Evolutionary conservation across 2,888 invertebrate species (phyloP), one percentile per base, ranked within the genome.

Genomic region (Drosophila paracracens): DNA sequence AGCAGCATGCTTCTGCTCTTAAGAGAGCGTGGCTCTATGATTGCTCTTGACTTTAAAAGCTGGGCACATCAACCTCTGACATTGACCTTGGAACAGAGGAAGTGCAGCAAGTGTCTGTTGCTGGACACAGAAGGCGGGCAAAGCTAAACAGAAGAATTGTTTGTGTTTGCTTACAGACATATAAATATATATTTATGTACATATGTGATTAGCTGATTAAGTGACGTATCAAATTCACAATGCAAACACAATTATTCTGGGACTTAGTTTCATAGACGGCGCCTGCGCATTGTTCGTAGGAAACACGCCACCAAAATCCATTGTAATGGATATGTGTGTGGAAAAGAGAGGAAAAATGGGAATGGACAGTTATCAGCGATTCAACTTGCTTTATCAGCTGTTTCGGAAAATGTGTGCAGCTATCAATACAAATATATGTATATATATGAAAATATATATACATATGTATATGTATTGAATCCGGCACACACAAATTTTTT

Each of bases 31-130:
- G 25, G 16, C 31, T 51, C 64, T 52, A 53, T 38, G 8, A 7
- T 4, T 36, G 36, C 61, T 56, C 57, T 65, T 54, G 11, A 21
- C 21, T 27, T 29, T 52, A 67, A 63, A 72, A 74, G 70, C 79
- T 86, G 83, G 27, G 25, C 60, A 50, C 13, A 40, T 13, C 21
- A 33, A 29, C 21, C 33, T 51, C 11, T 65, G 36, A 74, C 74
- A 81, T 71, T 88, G 88, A 81, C 86, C 86, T 87, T 88, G 83
- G 68, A 67, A 46, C 35, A 31, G 13, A 46, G 65, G 53, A 52
- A 74, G 48, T 66, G 82, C 82, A 81, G 74, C 82, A 79, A 72
- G 79, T 75, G 82, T 59, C 60, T 43, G 64, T 16, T 21, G n/a
- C 54, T 33, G 48, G 11, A 11, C 18, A 11, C 25, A 50, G 35